Evolutionary conservation across 1,140 invertebrate genomes (phyloP), one percentile per base, ranked within the genome.

Genomic region (Trichonephila clavipes): DNA sequence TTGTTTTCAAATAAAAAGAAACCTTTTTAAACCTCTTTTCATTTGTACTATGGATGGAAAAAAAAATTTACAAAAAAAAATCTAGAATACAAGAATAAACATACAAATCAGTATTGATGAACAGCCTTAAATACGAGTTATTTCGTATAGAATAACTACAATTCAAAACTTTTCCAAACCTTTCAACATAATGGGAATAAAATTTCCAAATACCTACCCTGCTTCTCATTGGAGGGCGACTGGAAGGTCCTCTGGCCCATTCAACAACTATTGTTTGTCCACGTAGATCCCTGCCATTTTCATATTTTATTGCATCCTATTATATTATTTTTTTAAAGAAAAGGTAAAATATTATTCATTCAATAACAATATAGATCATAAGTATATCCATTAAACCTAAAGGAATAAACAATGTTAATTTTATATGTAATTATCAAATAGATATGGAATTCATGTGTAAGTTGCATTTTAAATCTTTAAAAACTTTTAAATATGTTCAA

Each of bases 281-380:
- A 92, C 95, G 95, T 3, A 96, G 92, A 66, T 96, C 96, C 66
- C 96, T 94, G 7, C 96, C 96, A 95, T 96, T 96, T 94, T 96
- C 96, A 95, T 96, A 96, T 91, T 95, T 96, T 18, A 96, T 95
- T 44, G 96, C 96, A 95, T 96, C 96, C 96, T 96, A 92, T 34
- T 61, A 51, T 6, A 51, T 51, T 44, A 72, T 28, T 28, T 28
- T 28, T 72, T 72, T n/a, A n/a, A 72, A 44, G 62, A 34, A n/a
- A 64, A 34, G 62, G 62, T n/a, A 62, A 88, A 0, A 21, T 19
- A 85, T 85, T 51, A 51, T 51, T 51, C 8, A 51, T 51, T 51
- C 4, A 5, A 51, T 51, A 51, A 5, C 8, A 6, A 51, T 51
- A 51, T 2, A 51, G 4, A 51, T 51, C 44, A 51, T 51, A 8